Evolutionary conservation across 2,888 invertebrate species (phyloP).

Genomic region (Pseudococcus jackbeardsleyi): DNA sequence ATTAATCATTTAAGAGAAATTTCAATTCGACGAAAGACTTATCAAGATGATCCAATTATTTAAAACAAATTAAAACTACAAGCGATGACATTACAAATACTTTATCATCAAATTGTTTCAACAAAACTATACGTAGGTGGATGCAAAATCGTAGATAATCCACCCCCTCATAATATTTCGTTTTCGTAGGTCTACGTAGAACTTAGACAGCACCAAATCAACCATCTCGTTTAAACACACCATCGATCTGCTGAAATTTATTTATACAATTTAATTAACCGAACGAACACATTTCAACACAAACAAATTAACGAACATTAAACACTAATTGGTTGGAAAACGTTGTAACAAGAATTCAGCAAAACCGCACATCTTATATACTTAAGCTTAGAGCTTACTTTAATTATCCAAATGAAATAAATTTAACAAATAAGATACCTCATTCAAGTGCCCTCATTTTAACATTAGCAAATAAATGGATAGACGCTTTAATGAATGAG

Average conservation of each 20-base stretch:
- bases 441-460: background rate
- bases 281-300: background rate
- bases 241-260: background rate
- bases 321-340: background rate
- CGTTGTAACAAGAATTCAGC: background rate
- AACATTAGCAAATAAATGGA: background rate
- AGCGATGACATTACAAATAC: too few relatives aligned
- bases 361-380: background rate
- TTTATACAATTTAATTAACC: background rate
- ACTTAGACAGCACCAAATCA: background rate
- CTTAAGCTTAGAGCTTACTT: background rate
- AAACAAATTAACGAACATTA: conserved; percentile 18
- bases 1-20: too few relatives aligned
- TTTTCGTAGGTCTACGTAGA: too few relatives aligned
- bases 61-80: too few relatives aligned
- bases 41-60: too few relatives aligned
- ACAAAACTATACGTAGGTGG: too few relatives aligned
- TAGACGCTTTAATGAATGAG: too few relatives aligned
- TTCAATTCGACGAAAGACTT: too few relatives aligned
- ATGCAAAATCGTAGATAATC: too few relatives aligned
- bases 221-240: background rate
- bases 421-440: background rate
- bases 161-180: too few relatives aligned
- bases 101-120: too few relatives aligned
- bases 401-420: background rate